phyloP scores from a whole-genome alignment of 2,113 vertebrate genomes.

The Phalacrocorax carbo region DNA sequence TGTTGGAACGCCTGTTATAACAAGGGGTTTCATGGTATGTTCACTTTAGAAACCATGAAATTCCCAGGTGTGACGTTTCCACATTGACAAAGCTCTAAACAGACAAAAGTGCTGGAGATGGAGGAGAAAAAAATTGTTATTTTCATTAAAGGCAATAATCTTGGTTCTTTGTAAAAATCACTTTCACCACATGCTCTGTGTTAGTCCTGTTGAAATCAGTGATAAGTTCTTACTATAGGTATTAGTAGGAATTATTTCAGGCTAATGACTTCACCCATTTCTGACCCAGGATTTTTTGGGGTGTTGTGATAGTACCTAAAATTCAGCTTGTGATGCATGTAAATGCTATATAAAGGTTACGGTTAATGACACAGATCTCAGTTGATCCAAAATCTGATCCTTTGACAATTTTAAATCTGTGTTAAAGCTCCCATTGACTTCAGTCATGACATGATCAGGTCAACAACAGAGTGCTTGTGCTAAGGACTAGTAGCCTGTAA shows the following conservation, averaged over 20 bases:
- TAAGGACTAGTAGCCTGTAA: background rate
- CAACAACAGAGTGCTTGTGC: too few species aligned
- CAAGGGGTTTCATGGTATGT: background rate
- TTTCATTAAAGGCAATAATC: background rate
- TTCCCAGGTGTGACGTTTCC: background rate
- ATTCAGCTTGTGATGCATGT: background rate
- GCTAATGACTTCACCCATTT: background rate
- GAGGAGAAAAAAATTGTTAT: background rate
- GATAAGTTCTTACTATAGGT: background rate
- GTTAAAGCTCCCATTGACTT: background rate
- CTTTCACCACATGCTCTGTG: background rate
- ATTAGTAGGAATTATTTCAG: background rate
- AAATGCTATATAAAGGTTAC: background rate
- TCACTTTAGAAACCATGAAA: background rate
- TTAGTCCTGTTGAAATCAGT: background rate
- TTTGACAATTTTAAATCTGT: background rate
- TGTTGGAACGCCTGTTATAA: background rate
- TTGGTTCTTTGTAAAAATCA: background rate
- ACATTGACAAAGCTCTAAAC: background rate
- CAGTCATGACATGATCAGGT: background rate
- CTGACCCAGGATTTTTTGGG: background rate
- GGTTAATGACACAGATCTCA: background rate
- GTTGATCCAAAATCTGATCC: background rate
- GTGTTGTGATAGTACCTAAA: background rate
- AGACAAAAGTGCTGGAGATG: background rate